phyloP scores from a whole-genome alignment of 2,888 invertebrate genomes.

The Orthosia cruda region DNA sequence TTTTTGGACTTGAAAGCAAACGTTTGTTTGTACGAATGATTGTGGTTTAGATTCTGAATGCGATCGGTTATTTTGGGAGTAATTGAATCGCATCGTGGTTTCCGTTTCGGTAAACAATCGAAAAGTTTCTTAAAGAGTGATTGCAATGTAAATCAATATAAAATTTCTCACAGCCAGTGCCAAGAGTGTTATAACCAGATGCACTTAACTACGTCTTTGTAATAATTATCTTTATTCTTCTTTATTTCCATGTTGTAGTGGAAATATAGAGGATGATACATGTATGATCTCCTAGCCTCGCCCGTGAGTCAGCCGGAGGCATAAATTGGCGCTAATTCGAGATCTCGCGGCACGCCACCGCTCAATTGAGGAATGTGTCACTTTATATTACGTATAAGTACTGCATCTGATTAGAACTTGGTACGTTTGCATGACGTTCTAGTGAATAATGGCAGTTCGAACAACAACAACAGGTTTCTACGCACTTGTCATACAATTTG shows the following conservation, averaged over 20 bases:
- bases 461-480: not conserved
- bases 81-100: constrained; percentile 34
- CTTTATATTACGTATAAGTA: constrained; percentile 79
- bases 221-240: constrained; percentile 2
- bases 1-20: constrained; percentile 57
- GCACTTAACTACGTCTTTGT: constrained; percentile 2
- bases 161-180: constrained; percentile 2
- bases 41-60: constrained; percentile 45
- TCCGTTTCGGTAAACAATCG: constrained; percentile 37
- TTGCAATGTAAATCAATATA: constrained; percentile 8
- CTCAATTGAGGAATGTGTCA: constrained; percentile 91
- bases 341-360: constrained; percentile 84
- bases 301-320: constrained; percentile 88
- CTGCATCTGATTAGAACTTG: constrained; percentile 54
- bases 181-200: constrained; percentile 4
- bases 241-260: constrained; percentile 15
- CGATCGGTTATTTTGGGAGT: constrained; percentile 49
- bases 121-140: constrained; percentile 18
- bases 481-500: not conserved
- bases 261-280: constrained; percentile 50
- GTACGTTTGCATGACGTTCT: constrained; percentile 37
- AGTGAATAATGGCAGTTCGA: constrained; percentile 34
- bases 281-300: constrained; percentile 62
- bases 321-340: constrained; percentile 91
- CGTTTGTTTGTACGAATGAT: constrained; percentile 56